A percentile compares a stretch with the other conserved stretches of the same genome.
Conservation (phyloP, 2,797 vertebrate genomes). For the Macrochelys suwanniensis region DNA sequence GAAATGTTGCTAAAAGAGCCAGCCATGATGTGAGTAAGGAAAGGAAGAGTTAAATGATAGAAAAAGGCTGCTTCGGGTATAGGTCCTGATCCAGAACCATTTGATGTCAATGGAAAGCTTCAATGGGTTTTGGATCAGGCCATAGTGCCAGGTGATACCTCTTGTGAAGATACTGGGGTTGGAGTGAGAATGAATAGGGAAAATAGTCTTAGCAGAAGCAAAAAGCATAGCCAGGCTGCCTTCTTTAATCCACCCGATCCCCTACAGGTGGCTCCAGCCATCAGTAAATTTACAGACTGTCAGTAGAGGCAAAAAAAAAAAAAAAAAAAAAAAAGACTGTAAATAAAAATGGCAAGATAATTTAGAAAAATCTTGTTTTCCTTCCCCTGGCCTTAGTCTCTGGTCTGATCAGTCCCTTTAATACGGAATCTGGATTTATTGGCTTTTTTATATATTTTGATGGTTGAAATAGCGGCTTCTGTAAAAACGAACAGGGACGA, state of each 20-base stretch:
- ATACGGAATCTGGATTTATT: neutral
- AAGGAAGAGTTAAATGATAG: neutral
- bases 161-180: neutral
- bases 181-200: neutral
- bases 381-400: neutral
- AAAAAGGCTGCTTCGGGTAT: neutral
- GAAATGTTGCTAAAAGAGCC: neutral
- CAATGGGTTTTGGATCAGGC: neutral
- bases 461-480: neutral
- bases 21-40: neutral
- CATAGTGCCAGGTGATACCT: neutral
- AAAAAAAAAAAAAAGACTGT: neutral
- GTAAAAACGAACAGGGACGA: neutral
- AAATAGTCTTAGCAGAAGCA: neutral
- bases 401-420: neutral
- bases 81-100: neutral
- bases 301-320: neutral
- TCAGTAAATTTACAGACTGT: neutral
- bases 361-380: neutral
- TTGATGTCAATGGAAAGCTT: neutral
- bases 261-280: neutral
- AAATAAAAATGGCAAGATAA: neutral
- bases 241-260: neutral
- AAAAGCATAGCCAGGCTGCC: neutral
- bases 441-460: neutral